Percentiles rank a stretch among this genome's conserved stretches.
phyloP scores from a whole-genome alignment of 2,888 invertebrate species.

The Caenorhabditis doughertyi region DNA sequence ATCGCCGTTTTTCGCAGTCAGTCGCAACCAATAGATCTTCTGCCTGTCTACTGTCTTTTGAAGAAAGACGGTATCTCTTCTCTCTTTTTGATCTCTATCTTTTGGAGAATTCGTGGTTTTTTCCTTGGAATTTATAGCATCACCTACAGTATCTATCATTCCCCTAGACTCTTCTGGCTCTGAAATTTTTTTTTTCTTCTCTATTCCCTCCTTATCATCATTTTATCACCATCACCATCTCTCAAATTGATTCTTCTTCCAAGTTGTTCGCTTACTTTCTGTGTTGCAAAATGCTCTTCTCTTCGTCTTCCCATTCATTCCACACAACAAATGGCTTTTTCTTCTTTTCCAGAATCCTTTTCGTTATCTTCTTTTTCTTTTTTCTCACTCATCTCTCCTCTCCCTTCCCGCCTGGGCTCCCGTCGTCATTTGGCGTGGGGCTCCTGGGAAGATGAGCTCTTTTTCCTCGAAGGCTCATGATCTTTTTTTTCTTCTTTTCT shows the following conservation, averaged over 20 bases:
- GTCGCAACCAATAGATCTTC: background rate
- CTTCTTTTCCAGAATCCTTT: background rate
- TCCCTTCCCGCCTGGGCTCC: background rate
- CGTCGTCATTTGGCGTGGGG: too few species aligned
- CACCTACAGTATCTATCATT: background rate
- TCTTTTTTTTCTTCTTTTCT: constrained; percentile 5
- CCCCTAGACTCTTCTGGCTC: background rate
- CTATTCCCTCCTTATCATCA: background rate
- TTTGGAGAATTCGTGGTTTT: background rate
- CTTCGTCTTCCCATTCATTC: background rate
- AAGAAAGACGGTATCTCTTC: constrained; percentile 36
- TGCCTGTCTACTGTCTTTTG: constrained; percentile 27
- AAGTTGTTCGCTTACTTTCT: constrained; percentile 13
- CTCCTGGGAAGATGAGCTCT: background rate
- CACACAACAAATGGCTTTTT: constrained; percentile 43
- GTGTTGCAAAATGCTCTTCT: constrained; percentile 52
- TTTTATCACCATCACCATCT: constrained; percentile 11
- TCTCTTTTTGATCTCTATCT: constrained; percentile 22
- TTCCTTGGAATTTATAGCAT: background rate
- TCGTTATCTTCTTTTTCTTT: constrained; percentile 31
- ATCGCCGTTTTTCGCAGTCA: background rate
- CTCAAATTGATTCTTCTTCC: background rate
- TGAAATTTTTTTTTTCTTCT: background rate
- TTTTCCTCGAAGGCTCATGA: constrained; percentile 24
- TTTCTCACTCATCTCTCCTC: background rate